Percentiles rank a stretch among this genome's conserved stretches.
Evolutionary conservation across 2,888 invertebrate genomes (phyloP).

Genomic region (Pseudococcus jackbeardsleyi): DNA sequence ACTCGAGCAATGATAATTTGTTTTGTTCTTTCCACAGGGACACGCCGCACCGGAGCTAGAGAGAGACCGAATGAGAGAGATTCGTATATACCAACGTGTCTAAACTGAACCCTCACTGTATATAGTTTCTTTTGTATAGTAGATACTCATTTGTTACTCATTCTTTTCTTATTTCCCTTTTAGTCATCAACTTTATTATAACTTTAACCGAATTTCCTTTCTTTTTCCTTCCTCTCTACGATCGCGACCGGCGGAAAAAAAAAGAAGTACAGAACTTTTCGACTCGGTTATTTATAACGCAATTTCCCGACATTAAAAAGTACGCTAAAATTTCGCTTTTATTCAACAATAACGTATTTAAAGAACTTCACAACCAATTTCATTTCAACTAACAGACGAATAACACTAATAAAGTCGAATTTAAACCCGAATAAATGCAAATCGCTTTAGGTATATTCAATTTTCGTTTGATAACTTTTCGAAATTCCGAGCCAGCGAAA

Average conservation of each 20-base stretch:
- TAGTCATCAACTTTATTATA: conserved; percentile 62
- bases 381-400: conserved; percentile 30
- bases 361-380: conserved; percentile 48
- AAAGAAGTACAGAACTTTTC: conserved; percentile 54
- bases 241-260: background rate
- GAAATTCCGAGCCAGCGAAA: background rate
- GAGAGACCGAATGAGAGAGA: background rate
- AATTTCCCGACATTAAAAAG: conserved; percentile 63
- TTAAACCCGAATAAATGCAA: conserved; percentile 39
- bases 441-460: conserved; percentile 41
- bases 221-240: conserved; percentile 45
- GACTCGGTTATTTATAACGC: conserved; percentile 61
- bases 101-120: conserved; percentile 11
- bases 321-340: conserved; percentile 54
- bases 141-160: conserved; percentile 63
- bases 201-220: conserved; percentile 61
- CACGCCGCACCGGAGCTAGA: background rate
- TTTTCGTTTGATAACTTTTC: conserved; percentile 46
- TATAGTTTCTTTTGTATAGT: conserved; percentile 58
- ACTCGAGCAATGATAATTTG: conserved; percentile 62
- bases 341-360: conserved; percentile 57
- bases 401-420: conserved; percentile 37
- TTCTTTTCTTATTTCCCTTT: conserved; percentile 63
- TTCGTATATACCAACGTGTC: conserved; percentile 33
- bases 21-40: conserved; percentile 62